phyloP scores from a whole-genome alignment of 2,113 vertebrate genomes.

The Amphiprion percula region DNA sequence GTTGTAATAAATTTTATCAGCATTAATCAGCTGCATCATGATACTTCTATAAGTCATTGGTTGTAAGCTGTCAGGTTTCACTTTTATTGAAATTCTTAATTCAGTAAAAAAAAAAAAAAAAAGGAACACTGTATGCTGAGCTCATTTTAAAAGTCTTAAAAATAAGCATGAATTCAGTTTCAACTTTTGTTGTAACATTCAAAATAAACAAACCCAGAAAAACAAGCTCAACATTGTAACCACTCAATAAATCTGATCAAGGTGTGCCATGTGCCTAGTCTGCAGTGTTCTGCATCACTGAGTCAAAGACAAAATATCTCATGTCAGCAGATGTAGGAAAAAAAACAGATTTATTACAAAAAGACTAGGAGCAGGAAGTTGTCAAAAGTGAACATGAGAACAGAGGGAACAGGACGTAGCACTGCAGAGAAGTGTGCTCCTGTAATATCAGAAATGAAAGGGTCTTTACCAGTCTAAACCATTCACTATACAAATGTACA shows the following conservation, averaged over 20 bases:
- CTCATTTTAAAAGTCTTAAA: too few relatives aligned
- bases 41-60: background rate
- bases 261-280: constrained; percentile 3
- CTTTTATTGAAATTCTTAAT: too few relatives aligned
- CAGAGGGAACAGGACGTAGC: background rate
- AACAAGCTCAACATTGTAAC: too few relatives aligned
- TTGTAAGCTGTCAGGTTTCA: too few relatives aligned
- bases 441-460: too few relatives aligned
- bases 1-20: background rate
- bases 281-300: constrained; percentile 52
- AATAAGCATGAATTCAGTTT: background rate
- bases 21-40: background rate
- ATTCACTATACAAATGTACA: constrained; percentile 42
- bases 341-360: constrained; percentile 58
- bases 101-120: too few relatives aligned
- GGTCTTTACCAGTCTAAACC: background rate
- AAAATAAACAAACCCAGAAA: background rate
- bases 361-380: constrained; percentile 47
- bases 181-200: background rate
- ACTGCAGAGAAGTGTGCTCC: background rate
- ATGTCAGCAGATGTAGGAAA: constrained; percentile 34
- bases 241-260: background rate
- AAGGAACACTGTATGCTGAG: too few relatives aligned
- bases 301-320: constrained; percentile 64
- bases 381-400: constrained; percentile 42